phyloP scores from a whole-genome alignment of 1,140 invertebrate genomes.

The Cylas formicarius region DNA sequence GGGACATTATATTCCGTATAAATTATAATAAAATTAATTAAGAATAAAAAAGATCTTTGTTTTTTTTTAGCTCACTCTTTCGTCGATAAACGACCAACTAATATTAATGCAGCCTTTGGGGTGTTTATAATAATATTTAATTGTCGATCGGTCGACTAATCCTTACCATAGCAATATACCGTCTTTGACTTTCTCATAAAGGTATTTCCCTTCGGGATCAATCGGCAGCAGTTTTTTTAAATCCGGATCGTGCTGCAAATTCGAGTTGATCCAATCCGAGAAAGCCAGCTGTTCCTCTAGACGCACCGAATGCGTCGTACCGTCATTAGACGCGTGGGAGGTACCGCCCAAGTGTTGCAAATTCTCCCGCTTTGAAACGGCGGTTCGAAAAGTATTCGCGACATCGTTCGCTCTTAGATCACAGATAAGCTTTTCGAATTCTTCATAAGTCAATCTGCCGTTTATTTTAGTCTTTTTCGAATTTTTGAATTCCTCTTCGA shows the following conservation, averaged over 20 bases:
- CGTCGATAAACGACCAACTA: too few species aligned
- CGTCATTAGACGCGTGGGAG: slow-evolving; percentile 90
- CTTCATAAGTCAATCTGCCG: slow-evolving; percentile 70
- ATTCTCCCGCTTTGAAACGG: slow-evolving; percentile 89
- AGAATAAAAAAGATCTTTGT: too few species aligned
- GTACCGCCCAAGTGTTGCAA: slow-evolving; percentile 88
- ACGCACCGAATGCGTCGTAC: slow-evolving; percentile 87
- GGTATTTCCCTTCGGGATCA: slow-evolving; percentile 75
- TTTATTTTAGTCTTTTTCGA: slow-evolving; percentile 61
- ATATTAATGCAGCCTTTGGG: too few species aligned
- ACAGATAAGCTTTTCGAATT: slow-evolving; percentile 85
- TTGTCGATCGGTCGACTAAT: too few species aligned
- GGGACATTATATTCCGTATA: too few species aligned
- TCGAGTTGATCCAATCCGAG: slow-evolving; percentile 97
- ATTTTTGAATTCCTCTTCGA: slow-evolving; percentile 81
- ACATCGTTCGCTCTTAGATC: slow-evolving; percentile 87
- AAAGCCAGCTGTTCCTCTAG: slow-evolving; percentile 97
- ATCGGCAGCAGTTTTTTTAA: slow-evolving; percentile 87
- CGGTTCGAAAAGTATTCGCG: slow-evolving; percentile 82
- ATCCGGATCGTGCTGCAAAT: slow-evolving; percentile 82
- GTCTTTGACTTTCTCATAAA: slow-evolving; percentile 93
- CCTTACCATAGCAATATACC: slow-evolving; percentile 93
- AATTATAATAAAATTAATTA: too few species aligned
- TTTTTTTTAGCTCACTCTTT: too few species aligned
- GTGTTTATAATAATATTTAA: too few species aligned